Percentiles rank a stretch among this genome's conserved stretches.
Conservation (phyloP, 2,797 vertebrate species). For the Cossypha caffra region DNA sequence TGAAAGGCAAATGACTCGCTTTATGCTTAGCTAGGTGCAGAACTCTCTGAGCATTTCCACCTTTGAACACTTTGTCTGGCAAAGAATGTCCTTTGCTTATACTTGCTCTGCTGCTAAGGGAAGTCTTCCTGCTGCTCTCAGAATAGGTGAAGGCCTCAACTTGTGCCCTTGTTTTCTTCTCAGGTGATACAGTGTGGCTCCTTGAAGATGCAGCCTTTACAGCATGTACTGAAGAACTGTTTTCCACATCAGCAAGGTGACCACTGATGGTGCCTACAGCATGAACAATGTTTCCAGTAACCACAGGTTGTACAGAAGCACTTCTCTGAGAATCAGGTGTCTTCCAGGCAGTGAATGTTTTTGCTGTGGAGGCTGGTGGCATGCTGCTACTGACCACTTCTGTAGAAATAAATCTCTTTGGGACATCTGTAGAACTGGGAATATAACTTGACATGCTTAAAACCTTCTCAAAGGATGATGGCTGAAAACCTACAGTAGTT, state of each 20-base stretch:
- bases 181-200: neutral
- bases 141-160: neutral
- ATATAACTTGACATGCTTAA: neutral
- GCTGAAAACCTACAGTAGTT: conserved; percentile 26
- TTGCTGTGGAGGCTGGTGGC: neutral
- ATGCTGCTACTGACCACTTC: neutral
- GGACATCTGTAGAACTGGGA: neutral
- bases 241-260: neutral
- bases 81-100: neutral
- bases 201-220: neutral
- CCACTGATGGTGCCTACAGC: neutral
- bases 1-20: neutral
- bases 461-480: neutral
- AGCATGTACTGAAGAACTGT: neutral
- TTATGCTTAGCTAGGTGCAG: conserved; percentile 27
- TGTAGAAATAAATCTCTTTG: neutral
- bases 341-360: neutral
- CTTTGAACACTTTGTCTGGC: neutral
- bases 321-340: neutral
- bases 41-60: neutral
- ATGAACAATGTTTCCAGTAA: neutral
- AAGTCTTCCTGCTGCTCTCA: neutral
- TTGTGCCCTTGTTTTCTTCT: neutral
- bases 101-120: neutral
- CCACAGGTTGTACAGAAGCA: neutral